Evolutionary conservation across 2,113 vertebrate species (phyloP).

Genomic region (Nothocercus julius): DNA sequence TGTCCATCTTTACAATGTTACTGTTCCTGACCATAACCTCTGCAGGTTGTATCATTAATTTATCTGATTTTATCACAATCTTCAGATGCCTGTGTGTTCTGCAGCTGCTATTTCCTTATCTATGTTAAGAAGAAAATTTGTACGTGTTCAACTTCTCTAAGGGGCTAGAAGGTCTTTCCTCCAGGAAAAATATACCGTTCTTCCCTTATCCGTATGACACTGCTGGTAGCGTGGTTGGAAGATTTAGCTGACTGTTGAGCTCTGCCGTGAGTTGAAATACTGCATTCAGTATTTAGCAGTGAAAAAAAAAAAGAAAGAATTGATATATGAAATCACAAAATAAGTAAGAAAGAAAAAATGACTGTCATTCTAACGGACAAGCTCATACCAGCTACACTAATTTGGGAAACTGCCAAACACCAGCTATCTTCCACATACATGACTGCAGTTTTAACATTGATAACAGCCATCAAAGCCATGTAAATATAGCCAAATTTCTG

Average conservation of each 20-base stretch:
- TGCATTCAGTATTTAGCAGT: background rate
- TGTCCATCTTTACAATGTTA: background rate
- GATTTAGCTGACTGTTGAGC: background rate
- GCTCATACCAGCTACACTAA: background rate
- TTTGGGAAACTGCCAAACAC: slow-evolving; percentile 20
- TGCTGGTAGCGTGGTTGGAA: background rate
- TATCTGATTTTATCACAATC: background rate
- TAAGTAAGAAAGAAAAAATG: slow-evolving; percentile 1
- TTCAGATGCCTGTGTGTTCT: background rate
- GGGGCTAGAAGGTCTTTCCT: background rate
- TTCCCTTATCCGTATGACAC: background rate
- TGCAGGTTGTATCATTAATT: background rate
- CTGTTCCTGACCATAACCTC: background rate
- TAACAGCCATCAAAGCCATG: slow-evolving; percentile 30
- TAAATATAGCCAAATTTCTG: slow-evolving; percentile 48
- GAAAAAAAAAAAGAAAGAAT: background rate
- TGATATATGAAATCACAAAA: slow-evolving; percentile 15
- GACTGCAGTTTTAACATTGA: slow-evolving; percentile 8
- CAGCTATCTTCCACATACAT: background rate
- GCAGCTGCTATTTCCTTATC: background rate
- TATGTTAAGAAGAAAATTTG: background rate
- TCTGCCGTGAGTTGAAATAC: background rate
- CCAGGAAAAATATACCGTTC: background rate
- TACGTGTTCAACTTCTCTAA: background rate
- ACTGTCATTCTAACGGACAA: slow-evolving; percentile 9